phyloP scores from a whole-genome alignment of 2,888 invertebrate genomes.

The Ennomos erosarius region DNA sequence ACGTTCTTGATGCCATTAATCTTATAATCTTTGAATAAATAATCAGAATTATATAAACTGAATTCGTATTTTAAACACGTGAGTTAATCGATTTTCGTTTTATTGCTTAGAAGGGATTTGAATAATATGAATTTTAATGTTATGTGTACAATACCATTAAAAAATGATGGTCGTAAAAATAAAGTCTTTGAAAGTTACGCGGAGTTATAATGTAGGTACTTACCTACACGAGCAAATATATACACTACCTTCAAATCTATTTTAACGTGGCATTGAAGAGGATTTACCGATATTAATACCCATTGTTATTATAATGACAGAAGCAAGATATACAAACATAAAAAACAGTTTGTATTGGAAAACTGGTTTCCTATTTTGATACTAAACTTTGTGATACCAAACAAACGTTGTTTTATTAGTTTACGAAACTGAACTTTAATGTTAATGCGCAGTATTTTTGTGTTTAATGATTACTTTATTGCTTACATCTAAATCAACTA shows the following conservation, averaged over 20 bases:
- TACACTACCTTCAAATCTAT: slow-evolving; percentile 6
- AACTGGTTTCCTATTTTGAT: slow-evolving; percentile 8
- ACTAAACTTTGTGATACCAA: slow-evolving; percentile 13
- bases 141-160: slow-evolving; percentile 24
- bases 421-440: slow-evolving; percentile 1
- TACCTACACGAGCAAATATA: slow-evolving; percentile 9
- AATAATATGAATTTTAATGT: slow-evolving; percentile 29
- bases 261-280: slow-evolving; percentile 24
- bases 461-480: too few species aligned
- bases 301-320: slow-evolving; percentile 26
- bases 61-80: slow-evolving; percentile 27
- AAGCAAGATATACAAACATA: slow-evolving; percentile 18
- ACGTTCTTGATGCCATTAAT: slow-evolving; percentile 28
- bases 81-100: slow-evolving; percentile 42
- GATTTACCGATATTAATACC: slow-evolving; percentile 15
- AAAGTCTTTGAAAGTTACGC: slow-evolving; percentile 14
- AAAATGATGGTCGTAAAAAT: slow-evolving; percentile 23
- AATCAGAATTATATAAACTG: slow-evolving; percentile 30
- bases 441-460: background rate
- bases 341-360: slow-evolving; percentile 6
- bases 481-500: background rate
- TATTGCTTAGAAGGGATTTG: slow-evolving; percentile 31
- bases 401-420: slow-evolving; percentile 8
- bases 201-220: slow-evolving; percentile 1
- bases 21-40: slow-evolving; percentile 42